These are phyloP conservation scores for Panthera uncia DNA, from an alignment of 2,113 vertebrate species.

Conservation along the genomic window DNA sequence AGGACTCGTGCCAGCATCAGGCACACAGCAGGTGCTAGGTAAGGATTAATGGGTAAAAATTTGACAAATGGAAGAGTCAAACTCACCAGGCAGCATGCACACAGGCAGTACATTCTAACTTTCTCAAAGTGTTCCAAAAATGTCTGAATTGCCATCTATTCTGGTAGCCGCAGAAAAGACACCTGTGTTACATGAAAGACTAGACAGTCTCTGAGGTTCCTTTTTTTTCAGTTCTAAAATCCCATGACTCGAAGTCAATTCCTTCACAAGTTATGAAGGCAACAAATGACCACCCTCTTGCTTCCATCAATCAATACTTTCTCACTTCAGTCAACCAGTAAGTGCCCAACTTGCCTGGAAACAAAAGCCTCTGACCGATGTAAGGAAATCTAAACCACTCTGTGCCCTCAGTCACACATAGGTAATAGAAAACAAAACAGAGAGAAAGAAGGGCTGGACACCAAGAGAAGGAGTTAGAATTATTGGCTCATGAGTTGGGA, in stretches of 20 bases:
- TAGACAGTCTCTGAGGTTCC: not conserved
- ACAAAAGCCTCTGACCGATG: not conserved
- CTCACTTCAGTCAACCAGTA: not conserved
- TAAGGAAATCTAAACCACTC: not conserved
- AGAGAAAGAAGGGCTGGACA: not conserved
- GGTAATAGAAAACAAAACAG: not conserved
- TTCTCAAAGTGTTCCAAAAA: not conserved
- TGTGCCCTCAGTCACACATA: not conserved
- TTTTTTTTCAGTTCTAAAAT: not conserved
- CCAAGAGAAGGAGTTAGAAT: not conserved
- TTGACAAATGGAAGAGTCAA: not conserved
- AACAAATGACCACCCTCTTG: not conserved
- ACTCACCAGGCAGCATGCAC: not conserved
- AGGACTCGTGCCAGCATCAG: not conserved
- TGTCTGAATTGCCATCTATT: not conserved
- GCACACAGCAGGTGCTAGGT: not conserved
- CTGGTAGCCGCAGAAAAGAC: not conserved
- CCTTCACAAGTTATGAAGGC: not conserved
- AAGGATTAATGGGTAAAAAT: not conserved
- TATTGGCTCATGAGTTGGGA: not conserved
- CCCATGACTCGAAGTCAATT: slow-evolving; percentile 1
- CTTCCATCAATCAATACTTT: not conserved
- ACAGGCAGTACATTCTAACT: not conserved
- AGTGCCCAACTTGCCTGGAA: not conserved
- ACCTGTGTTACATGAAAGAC: not conserved